Base-by-base conservation (phyloP, 2,113 vertebrate genomes). In the Sciurus niger region DNA sequence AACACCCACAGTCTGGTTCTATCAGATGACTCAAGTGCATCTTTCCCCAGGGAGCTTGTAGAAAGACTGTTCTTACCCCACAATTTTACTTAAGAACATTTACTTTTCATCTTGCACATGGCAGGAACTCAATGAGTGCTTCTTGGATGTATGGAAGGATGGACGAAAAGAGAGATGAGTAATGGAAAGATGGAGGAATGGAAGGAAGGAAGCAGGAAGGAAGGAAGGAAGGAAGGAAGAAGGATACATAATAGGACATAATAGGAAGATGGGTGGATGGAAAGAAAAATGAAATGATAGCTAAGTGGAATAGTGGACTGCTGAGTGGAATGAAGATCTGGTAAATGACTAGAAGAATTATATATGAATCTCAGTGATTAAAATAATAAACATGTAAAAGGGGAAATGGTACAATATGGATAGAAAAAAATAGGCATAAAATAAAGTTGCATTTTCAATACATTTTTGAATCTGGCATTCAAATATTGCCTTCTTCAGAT, bases 341-440 rank as follows among this genome's bases (percentile, higher is more conserved):
- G 30, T 74, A 48, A 92, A 68, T 46, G 14, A 24, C 55, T 25
- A 63, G 34, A 68, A 46, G 37, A 25, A 58, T 12, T 22, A 46
- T 17, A 63, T 68, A 87, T 30, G 11, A 93, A 72, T 95, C 55
- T 30, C 16, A 34, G 11, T 55, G 34, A 17, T 73, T 68, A 83
- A 84, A 87, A 68, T 58, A 73, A 63, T 73, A 77, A 84, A 73
- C 17, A 17, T 83, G 3, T 89, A 46, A 40, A 63, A 92, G 51
- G 37, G 48, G 37, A 92, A 89, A 53, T 79, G 12, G 73, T 51
- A 37, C 40, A 89, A 88, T 72, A 0, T n/a, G 22, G 8, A 32
- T 84, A 90, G 37, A 34, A 90, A 85, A 85, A 77, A 74, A 48
- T 28, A 93, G 74, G 28, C 63, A 82, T 55, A 51, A n/a, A 84